Conservation (phyloP, 2,113 vertebrate genomes). For the Dunckerocampus dactyliophorus region DNA sequence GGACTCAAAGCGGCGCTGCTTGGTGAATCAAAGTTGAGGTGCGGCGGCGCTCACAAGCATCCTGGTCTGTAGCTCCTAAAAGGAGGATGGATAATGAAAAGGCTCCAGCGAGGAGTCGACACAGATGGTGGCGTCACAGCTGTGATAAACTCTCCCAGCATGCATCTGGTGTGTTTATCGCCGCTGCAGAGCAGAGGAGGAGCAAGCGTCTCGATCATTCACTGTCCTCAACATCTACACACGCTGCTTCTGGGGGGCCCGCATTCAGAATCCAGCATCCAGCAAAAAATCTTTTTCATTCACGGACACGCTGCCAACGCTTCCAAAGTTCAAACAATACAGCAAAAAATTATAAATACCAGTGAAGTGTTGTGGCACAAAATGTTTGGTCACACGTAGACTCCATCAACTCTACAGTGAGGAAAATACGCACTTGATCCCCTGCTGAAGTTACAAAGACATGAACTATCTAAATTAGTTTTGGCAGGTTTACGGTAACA, state of each 20-base stretch:
- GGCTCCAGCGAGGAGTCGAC: neutral
- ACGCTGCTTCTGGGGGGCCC: neutral
- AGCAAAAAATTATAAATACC: too few species aligned
- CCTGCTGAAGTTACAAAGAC: too few species aligned
- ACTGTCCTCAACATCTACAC: neutral
- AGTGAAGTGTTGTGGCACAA: too few species aligned
- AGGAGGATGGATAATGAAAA: conserved; percentile 5
- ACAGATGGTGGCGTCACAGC: conserved; percentile 5
- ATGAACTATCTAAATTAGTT: too few species aligned
- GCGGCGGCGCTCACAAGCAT: neutral
- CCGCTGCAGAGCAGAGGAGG: neutral
- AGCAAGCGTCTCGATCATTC: neutral
- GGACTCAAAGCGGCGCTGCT: neutral
- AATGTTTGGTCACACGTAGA: too few species aligned
- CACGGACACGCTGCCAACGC: too few species aligned
- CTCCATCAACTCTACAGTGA: too few species aligned
- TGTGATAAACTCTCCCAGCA: conserved; percentile 15
- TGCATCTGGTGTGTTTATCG: conserved; percentile 7
- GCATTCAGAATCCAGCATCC: neutral
- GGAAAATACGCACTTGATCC: too few species aligned
- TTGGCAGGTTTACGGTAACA: too few species aligned
- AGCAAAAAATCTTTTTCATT: too few species aligned
- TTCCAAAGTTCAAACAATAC: too few species aligned
- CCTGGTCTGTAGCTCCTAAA: neutral
- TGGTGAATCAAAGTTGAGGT: neutral